Conservation (phyloP, 2,888 invertebrate genomes). For the Drosophila longiperda region DNA sequence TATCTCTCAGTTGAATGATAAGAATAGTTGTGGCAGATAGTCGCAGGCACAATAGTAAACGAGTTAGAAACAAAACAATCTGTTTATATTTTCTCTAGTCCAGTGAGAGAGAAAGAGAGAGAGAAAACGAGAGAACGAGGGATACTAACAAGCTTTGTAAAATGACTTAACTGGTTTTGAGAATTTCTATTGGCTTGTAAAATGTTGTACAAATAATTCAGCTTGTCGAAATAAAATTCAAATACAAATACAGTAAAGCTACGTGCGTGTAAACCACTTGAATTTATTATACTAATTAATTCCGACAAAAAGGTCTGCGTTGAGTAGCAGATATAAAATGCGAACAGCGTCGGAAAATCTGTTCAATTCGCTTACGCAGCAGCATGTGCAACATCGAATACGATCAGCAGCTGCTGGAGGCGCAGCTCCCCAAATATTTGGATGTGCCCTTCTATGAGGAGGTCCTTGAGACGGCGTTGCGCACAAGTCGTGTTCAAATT, state of each 20-base stretch:
- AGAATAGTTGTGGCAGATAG: neutral
- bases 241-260: conserved; percentile 3
- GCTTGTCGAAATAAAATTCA: conserved; percentile 30
- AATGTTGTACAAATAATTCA: conserved; percentile 16
- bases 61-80: neutral
- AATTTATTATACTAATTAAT: conserved; percentile 35
- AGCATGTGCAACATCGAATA: conserved; percentile 74
- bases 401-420: conserved; percentile 51
- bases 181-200: conserved; percentile 11
- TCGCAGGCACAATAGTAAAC: neutral
- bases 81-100: too few relatives aligned
- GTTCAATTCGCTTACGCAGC: conserved; percentile 38
- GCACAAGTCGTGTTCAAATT: conserved; percentile 54
- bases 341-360: neutral
- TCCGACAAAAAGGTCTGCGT: neutral
- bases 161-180: conserved; percentile 35
- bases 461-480: conserved; percentile 73
- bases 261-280: neutral
- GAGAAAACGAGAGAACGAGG: too few relatives aligned
- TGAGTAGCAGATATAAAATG: conserved; percentile 52
- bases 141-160: neutral
- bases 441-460: conserved; percentile 74
- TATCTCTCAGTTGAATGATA: neutral
- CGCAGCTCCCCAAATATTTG: conserved; percentile 61
- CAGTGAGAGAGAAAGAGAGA: too few relatives aligned